Evolutionary conservation across 2,113 vertebrate species (phyloP), one percentile per base, ranked within the genome.

Genomic region (Porphyrio hochstetteri): DNA sequence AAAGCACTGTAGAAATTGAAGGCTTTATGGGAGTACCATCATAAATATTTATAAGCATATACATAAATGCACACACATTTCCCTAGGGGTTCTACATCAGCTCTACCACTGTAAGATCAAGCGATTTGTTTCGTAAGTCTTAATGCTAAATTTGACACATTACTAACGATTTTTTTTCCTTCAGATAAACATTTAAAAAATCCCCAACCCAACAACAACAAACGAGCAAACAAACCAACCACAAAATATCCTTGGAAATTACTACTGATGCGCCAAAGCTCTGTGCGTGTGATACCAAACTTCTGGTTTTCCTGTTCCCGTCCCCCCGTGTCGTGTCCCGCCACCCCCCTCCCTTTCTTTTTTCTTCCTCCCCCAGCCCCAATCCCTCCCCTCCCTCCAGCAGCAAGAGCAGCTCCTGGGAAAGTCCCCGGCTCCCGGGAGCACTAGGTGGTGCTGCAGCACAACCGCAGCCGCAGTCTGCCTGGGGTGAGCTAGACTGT

Each of bases 371-470:
- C 42, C 42, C 42, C 7, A n/a, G n/a, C 17, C 42, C 42, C 42
- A 17, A 44, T 44, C 16, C 42, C 42, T 44, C 50, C 50, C 10
- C 6, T 1, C 21, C 28, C n/a, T 17, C 3, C 13, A 13, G 79
- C 59, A 50, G 36, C 56, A 11, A 2, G 1, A 7, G 57, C 71
- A 29, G 56, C 38, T 23, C 56, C 38, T 7, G 35, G 14, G 52
- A 50, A 36, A 35, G n/a, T 50, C 35, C 14, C 10, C 21, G 16
- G 20, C 72, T 91, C 64, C 76, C 38, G 28, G 23, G 8, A 94
- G 82, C 98, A 78, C 93, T 95, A 98, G 98, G 84, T 97, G 98
- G 98, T 61, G 97, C 97, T 97, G 86, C 83, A 87, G 82, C 81
- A 93, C 97, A 96, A 81, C 9, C 20, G 15, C 97, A 90, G 50